Evolutionary conservation across 2,888 invertebrate genomes (phyloP), one percentile per base, ranked within the genome.

Genomic region (Tupiocoris notatus): DNA sequence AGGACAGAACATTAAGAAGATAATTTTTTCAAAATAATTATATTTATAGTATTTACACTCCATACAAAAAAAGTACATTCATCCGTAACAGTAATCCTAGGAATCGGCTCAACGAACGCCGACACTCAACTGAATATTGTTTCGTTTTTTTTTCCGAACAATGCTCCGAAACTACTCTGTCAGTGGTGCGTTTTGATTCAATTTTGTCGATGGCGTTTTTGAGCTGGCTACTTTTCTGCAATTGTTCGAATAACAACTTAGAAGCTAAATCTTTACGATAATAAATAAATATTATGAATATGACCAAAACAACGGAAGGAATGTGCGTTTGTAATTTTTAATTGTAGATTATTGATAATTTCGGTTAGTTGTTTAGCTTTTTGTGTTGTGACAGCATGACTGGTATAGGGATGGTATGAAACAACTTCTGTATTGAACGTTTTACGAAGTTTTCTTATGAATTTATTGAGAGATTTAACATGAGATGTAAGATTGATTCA

Each of bases 211-310:
- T 70, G 70, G 70, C 70, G 59, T 70, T 70, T 68, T 70, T 70
- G 70, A 70, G 70, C 70, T 23, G 24, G 70, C 59, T 70, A 70
- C 17, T 16, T 59, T 22, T n/a, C 24, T 70, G 59, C 59, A 21
- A 57, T 57, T 12, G 56, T 67, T 21, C 66, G 56, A 20, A 56
- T 57, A n/a, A n/a, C n/a, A n/a, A n/a, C 67, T 56, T 67, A 67
- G 56, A 57, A 54, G 67, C 56, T 67, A 70, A 59, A 23, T 24
- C 70, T n/a, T 70, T 70, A 70, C 59, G 59, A 58, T 70, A 70
- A 70, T 70, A 70, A 70, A 70, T 70, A 70, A 70, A 70, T 70
- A 70, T 70, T 70, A 70, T 59, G 70, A 58, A 59, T 70, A 70
- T 23, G 59, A 70, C 23, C 39, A 65, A 65, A 39, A 3, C 3